Evolutionary conservation across 2,113 vertebrate genomes (phyloP).

Genomic region (Pluvialis apricaria): DNA sequence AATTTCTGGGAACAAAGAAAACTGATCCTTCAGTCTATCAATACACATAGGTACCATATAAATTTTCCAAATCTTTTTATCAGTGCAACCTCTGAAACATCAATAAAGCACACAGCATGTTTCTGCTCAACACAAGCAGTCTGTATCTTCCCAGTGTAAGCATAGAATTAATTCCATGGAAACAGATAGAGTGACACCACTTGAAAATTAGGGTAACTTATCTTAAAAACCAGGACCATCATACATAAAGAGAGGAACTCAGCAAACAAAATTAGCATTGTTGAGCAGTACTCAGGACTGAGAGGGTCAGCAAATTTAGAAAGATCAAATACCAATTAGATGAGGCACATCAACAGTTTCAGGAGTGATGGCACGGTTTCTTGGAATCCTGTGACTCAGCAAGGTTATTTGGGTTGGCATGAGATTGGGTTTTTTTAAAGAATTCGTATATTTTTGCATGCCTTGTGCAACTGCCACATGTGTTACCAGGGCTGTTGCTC

Average conservation of each 20-base stretch:
- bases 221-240: neutral
- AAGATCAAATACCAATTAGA: neutral
- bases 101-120: neutral
- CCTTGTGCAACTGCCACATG: neutral
- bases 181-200: neutral
- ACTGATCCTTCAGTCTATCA: neutral
- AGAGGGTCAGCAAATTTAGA: neutral
- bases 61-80: neutral
- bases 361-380: neutral
- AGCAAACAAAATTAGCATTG: neutral
- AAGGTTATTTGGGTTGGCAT: neutral
- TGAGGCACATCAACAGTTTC: slow-evolving; percentile 8
- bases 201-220: neutral
- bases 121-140: neutral
- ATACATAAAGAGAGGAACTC: neutral
- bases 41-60: neutral
- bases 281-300: neutral
- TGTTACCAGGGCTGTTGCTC: neutral
- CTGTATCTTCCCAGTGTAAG: neutral
- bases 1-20: neutral
- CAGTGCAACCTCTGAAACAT: neutral
- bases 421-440: neutral
- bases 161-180: neutral
- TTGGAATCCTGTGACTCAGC: neutral
- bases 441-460: neutral